Base-by-base conservation (phyloP, 2,797 vertebrate genomes). In the Cuculus canorus region DNA sequence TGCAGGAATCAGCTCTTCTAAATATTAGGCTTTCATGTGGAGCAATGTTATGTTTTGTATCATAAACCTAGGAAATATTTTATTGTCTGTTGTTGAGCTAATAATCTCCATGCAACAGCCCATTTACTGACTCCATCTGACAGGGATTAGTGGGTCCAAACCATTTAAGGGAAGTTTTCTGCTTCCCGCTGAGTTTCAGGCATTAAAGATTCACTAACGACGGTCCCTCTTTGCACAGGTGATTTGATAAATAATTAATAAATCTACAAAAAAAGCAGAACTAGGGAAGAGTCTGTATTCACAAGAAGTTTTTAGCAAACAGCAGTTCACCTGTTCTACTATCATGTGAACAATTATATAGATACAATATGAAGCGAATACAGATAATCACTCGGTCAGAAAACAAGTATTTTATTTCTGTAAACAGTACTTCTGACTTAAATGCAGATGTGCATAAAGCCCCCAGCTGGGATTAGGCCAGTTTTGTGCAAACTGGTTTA, bases 61-160 rank as follows among this genome's bases (percentile, higher is more conserved):
- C 48, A 70, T 56, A 78, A 91, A 84, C 4, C 13, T 48, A 70
- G 48, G 25, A 88, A 85, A 81, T 82, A 92, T 75, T 87, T 81
- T 59, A 88, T 94, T 94, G 33, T 32, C 27, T 93, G 80, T 59
- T 94, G 28, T 69, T 83, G 50, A 80, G 71, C 28, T 88, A 47
- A n/a, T 94, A 19, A 50, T 66, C 33, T 76, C 80, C 13, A 50
- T 54, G 69, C 2, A 2, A 57, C 8, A 60, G 45, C 32, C 63
- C 60, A 77, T 57, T 69, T 53, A n/a, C 33, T 53, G 72, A 69
- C 57, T 78, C 28, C 48, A 81, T 22, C 17, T 87, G 80, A 75
- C 27, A 63, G 10, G 30, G 27, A 88, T 90, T 90, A 83, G 63
- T 0, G 0, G 32, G 76, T 76, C 25, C 66, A 92, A 86, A 84